A percentile compares a stretch with the other conserved stretches of the same genome.
phyloP scores from a whole-genome alignment of 1,140 invertebrate species.

The Triops cancriformis region DNA sequence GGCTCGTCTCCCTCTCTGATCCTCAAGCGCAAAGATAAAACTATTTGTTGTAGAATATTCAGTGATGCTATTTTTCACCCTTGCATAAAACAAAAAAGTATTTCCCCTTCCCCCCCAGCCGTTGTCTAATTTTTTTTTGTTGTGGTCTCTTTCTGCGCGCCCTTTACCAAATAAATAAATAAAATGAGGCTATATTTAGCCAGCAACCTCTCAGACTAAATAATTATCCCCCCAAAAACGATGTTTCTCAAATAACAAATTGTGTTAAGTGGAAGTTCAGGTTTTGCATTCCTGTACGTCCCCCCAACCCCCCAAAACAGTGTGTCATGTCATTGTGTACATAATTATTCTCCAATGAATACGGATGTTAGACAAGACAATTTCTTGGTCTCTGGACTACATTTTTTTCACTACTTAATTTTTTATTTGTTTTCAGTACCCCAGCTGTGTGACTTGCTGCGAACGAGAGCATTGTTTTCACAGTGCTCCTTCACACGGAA shows the following conservation, averaged over 20 bases:
- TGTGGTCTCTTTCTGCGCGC: not conserved
- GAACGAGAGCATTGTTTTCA: not conserved
- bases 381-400: not conserved
- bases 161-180: not conserved
- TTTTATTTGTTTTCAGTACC: not conserved
- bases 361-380: conserved; percentile 10
- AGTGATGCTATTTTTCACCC: conserved; percentile 13
- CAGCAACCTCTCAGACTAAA: not conserved
- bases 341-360: conserved; percentile 11
- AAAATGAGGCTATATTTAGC: not conserved
- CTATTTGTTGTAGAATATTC: conserved; percentile 11
- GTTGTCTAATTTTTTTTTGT: not conserved
- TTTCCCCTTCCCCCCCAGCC: not conserved
- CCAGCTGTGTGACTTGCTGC: not conserved
- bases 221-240: conserved; percentile 1
- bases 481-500: not conserved
- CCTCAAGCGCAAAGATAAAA: not conserved
- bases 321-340: conserved; percentile 10
- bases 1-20: not conserved
- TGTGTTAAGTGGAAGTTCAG: not conserved
- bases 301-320: not conserved
- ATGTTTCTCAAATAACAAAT: not conserved
- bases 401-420: not conserved
- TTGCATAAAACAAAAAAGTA: not conserved
- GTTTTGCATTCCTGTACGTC: not conserved